Evolutionary conservation across 2,113 vertebrate species (phyloP), one percentile per base, ranked within the genome.

Genomic region (Colistium nudipinnis): DNA sequence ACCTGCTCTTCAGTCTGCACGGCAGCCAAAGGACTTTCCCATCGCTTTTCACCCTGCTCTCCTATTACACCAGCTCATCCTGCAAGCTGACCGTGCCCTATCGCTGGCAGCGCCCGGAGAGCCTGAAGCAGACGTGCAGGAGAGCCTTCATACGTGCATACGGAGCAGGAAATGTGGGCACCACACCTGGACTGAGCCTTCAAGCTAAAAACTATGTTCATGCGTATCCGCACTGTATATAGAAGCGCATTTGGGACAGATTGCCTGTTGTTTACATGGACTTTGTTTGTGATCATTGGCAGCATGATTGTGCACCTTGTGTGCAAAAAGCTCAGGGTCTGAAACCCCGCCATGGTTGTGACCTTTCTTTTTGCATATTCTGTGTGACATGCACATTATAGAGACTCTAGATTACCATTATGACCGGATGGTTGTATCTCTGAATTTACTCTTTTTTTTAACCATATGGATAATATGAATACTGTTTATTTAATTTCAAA

Each of bases 21-120:
- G 97, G 97, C 76, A 97, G 96, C 93, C 92, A 93, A 44, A 95
- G 94, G 85, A 92, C 78, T 43, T 99, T 99, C 60, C 75, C 88
- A 19, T 97, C 96, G 38, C 90, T 99, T 52, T 96, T 99, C 24
- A 87, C 92, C 79, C 93, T 99, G 80, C 90, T 99, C 63, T 91
- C 93, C 69, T 94, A 95, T 90, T 99, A 98, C 86, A 91, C 95
- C 19, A 70, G 85, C 24, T 94, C 95, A 0, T 93, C 95, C 0
- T 95, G 95, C 62, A 96, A 94, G 82, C 91, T 98, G 74, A 92
- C 92, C 0, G 59, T 76, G 52, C 97, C 97, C 0, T 92, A 96
- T 51, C 94, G 96, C 43, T 93, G 89, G 74, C 88, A 94, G 60
- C 93, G 92, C 0, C 91, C 96, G 8, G 95, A 95, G 85, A 76